Evolutionary conservation across 2,888 invertebrate species (phyloP), one percentile per base, ranked within the genome.

Genomic region (Cerceris ruficornis): DNA sequence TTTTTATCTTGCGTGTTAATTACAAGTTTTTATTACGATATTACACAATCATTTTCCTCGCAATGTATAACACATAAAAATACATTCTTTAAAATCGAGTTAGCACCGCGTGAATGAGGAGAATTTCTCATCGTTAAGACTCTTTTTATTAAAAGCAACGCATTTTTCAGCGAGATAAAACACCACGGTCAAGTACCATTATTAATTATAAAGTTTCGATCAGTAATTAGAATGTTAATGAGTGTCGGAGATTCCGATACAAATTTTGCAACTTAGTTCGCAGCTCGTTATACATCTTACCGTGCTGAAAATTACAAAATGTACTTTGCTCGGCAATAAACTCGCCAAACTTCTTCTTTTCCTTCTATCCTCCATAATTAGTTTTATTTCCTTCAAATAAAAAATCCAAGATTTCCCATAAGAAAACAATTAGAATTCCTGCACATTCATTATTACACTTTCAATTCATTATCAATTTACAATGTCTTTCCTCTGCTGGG

Each of bases 201-300:
- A 50, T 75, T 69, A 69, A 72, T 72, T 42, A 68, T 60, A 65
- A 68, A 71, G 13, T 57, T 64, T 61, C 17, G 11, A 41, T 14
- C 1, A 15, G 9, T 49, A 59, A 76, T 64, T 60, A 55, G 64
- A 54, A 13, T 14, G 62, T 59, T 59, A 66, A 69, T n/a, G 60
- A 76, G 52, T 49, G 57, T 46, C 14, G 13, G 7, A 52, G n/a
- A 62, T 57, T 58, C 17, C 43, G 13, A 15, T 9, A 7, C 49
- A 61, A 50, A 59, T 59, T 8, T 62, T 58, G 61, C 54, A 39
- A 57, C 17, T 57, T 57, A 57, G 41, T 39, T 46, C 46, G 9
- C 17, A 13, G 8, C 55, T 57, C 55, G 55, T 28, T 39, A 7
- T 57, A 17, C 55, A 57, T 28, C 55, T 57, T 17, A 7, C 15